Evolutionary conservation across 2,888 invertebrate species (phyloP).

Genomic region (Lysandra coridon): DNA sequence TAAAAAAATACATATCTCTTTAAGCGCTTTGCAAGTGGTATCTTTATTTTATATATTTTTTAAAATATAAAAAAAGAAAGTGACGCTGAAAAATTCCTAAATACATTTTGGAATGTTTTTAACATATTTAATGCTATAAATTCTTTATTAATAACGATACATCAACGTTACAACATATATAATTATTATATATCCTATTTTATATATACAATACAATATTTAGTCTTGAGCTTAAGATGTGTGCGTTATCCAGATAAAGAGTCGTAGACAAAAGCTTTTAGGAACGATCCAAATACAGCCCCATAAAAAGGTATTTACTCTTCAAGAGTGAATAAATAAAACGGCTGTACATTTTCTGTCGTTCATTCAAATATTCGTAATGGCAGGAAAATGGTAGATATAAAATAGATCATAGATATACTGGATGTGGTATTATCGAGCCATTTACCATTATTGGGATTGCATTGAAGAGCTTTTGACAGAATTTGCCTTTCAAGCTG

Average conservation of each 20-base stretch:
- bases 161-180: conserved; percentile 51
- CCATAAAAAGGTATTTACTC: not conserved
- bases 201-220: conserved; percentile 62
- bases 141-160: not conserved
- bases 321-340: not conserved
- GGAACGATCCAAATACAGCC: not conserved
- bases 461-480: not conserved
- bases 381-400: not conserved
- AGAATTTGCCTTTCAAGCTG: not conserved
- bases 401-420: conserved; percentile 2
- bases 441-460: not conserved
- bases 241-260: conserved; percentile 57
- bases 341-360: not conserved
- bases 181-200: conserved; percentile 42
- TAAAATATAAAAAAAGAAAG: not conserved
- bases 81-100: conserved; percentile 6
- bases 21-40: not conserved
- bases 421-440: not conserved
- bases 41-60: not conserved
- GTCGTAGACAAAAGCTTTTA: not conserved
- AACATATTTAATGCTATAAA: not conserved
- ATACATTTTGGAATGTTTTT: not conserved
- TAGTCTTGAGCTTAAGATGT: conserved; percentile 73
- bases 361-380: not conserved
- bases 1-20: not conserved